These are phyloP conservation scores for Cottoperca gobio DNA, from an alignment of 2,797 vertebrate genomes.

Conservation along the genomic window DNA sequence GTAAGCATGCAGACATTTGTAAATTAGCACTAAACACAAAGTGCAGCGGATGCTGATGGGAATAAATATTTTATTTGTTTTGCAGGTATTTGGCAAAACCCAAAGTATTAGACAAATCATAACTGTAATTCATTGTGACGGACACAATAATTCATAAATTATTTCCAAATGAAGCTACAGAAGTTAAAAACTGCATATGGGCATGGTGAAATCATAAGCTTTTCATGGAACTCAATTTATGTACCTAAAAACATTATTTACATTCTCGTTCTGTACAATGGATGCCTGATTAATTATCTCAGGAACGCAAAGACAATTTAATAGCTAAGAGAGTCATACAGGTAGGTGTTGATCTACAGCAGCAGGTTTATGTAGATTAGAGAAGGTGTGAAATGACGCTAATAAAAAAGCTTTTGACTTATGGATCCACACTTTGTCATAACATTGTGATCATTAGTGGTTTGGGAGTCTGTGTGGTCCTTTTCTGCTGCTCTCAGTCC, in stretches of 20 bases:
- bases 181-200: too few relatives aligned
- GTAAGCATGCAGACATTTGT: too few relatives aligned
- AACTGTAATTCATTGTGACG: too few relatives aligned
- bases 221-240: too few relatives aligned
- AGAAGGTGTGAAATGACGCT: background rate
- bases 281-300: background rate
- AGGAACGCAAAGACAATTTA: background rate
- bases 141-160: too few relatives aligned
- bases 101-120: too few relatives aligned
- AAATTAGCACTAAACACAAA: background rate
- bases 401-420: background rate
- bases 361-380: background rate
- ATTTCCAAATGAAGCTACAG: too few relatives aligned
- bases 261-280: background rate
- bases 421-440: background rate
- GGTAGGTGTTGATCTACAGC: background rate
- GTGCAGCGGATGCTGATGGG: background rate
- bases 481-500: conserved; percentile 21
- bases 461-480: conserved; percentile 64
- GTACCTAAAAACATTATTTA: too few relatives aligned
- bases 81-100: background rate
- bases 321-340: background rate
- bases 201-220: too few relatives aligned
- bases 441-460: conserved; percentile 2
- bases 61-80: background rate